Evolutionary conservation across 1,140 invertebrate species (phyloP), one percentile per base, ranked within the genome.

Genomic region (Pachyrhynchus sulphureomaculatus): DNA sequence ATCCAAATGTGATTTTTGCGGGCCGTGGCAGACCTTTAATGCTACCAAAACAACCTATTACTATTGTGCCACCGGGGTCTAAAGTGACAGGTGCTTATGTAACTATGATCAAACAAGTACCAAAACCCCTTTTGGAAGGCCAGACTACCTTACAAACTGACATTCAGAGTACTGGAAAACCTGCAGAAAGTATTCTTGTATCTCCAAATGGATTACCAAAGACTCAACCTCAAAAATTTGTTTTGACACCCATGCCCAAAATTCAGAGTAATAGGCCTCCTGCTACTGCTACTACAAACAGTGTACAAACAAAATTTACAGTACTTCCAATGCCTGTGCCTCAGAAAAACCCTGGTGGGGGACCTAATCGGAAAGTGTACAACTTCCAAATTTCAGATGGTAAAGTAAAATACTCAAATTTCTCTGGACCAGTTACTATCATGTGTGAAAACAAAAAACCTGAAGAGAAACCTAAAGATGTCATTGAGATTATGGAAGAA

Each of bases 301-400:
- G 75, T 9, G 68, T 74, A 37, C 77, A 75, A 51, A 68, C 78
- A 37, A 79, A 79, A 69, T 77, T 83, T 70, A 68, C 81, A 26
- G 61, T 83, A 57, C 58, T 83, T 66, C 82, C 82, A 39, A 73
- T 82, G 44, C 26, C 26, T 9, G 26, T 18, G 21, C 47, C 51
- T 21, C 53, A 58, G 29, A 49, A 44, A 12, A 62, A 67, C 73
- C 3, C 76, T 76, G 62, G 72, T 74, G 26, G 72, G 47, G 73
- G 64, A 17, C 56, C 72, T 39, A 67, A 29, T 79, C 82, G 63
- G 12, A 80, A 74, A 58, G 75, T 83, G 68, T 80, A 82, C 53
- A 83, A 83, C 70, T 72, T 83, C 42, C 82, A 83, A 70, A 79
- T 84, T 33, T 77, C 77, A 21, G 82, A 82, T 70, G 81, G 80